phyloP scores from a whole-genome alignment of 2,888 invertebrate species.

The Folsomia candida region DNA sequence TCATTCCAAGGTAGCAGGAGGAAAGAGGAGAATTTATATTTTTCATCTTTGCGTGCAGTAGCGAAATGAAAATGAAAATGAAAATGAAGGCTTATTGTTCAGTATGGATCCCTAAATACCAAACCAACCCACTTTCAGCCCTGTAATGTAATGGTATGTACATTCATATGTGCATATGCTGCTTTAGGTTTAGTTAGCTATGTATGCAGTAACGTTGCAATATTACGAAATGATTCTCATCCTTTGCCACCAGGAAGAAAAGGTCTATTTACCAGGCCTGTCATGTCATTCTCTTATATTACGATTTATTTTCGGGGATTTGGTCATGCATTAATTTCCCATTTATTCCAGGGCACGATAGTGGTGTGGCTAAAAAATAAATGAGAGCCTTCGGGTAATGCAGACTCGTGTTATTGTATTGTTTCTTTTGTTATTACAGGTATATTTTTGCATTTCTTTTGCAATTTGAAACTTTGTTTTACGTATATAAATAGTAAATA shows the following conservation, averaged over 20 bases:
- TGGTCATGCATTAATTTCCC: constrained; percentile 12
- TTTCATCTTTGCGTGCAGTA: no score
- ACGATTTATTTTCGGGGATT: constrained; percentile 7
- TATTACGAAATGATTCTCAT: not conserved
- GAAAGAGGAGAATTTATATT: no score
- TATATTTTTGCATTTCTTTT: no score
- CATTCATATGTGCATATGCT: no score
- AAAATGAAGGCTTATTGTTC: not conserved
- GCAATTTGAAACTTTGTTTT: no score
- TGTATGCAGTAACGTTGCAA: not conserved
- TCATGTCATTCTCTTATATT: constrained; percentile 8
- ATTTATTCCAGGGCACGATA: not conserved
- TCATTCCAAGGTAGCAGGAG: not conserved
- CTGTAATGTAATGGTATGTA: no score
- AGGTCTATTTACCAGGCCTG: constrained; percentile 2
- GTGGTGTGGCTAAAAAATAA: not conserved
- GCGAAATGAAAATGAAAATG: not conserved
- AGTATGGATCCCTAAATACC: no score
- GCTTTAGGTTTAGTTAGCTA: no score
- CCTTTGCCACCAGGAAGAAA: not conserved
- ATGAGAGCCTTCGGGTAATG: not conserved
- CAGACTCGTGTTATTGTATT: no score
- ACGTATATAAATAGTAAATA: no score
- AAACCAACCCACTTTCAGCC: no score
- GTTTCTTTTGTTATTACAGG: no score